Evolutionary conservation across 2,113 vertebrate genomes (phyloP).

Genomic region (Gnathonemus longibarbis): DNA sequence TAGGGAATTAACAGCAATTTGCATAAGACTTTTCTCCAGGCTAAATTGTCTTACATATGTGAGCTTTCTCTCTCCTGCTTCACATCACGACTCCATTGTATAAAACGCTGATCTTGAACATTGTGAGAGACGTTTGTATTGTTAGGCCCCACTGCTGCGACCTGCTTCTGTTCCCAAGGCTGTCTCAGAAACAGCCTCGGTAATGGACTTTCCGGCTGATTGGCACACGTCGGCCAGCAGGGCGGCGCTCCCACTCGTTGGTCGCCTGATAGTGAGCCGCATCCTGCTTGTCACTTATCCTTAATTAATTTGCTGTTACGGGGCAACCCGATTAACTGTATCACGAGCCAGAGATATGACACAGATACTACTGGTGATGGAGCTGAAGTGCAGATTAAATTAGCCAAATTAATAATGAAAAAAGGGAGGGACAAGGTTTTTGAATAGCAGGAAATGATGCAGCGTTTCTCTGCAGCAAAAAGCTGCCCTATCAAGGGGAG

Average conservation of each 20-base stretch:
- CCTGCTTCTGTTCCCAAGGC: not conserved
- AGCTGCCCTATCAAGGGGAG: constrained; percentile 7
- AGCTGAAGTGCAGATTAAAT: constrained; percentile 51
- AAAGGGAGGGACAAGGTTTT: constrained; percentile 23
- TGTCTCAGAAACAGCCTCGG: not conserved
- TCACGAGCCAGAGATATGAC: constrained; percentile 56
- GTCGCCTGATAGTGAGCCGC: not conserved
- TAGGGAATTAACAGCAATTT: not conserved
- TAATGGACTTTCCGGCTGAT: not conserved
- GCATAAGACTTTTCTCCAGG: not conserved
- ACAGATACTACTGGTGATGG: constrained; percentile 47
- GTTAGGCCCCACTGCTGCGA: not conserved
- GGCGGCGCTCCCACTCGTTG: not conserved
- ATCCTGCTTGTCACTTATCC: not conserved
- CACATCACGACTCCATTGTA: not conserved
- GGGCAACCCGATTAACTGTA: constrained; percentile 54
- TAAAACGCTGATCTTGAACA: not conserved
- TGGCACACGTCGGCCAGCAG: not conserved
- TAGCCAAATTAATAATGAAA: constrained; percentile 54
- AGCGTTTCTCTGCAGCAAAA: constrained; percentile 9
- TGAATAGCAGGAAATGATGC: constrained; percentile 10
- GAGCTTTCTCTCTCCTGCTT: not conserved
- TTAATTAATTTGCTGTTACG: constrained; percentile 47
- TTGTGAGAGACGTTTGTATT: not conserved
- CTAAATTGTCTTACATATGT: not conserved